Base-by-base conservation (phyloP, 30 jellyfish, hydroid and myxozoan species). In the Chrysaora quinquecirrha region DNA sequence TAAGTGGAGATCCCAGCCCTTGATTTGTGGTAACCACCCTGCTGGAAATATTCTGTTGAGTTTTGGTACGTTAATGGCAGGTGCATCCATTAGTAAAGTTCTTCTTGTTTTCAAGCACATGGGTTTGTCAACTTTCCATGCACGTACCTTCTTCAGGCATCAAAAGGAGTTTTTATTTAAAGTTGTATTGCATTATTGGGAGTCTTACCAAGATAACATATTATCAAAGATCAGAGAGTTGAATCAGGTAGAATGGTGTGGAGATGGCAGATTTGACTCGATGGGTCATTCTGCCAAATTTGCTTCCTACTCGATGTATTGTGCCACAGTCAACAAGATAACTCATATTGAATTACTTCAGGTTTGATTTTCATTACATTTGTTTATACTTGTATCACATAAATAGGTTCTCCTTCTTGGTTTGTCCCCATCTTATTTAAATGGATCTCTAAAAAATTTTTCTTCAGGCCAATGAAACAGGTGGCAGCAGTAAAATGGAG, bases 261-360 rank as follows among this genome's bases (percentile, higher is more conserved):
- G 94, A 4, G 94, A 83, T 73, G 87, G 82, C 27, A 18, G 88
- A 14, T 83, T 71, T 48, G 87, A 73, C 76, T 71, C 87, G 3
- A 73, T 82, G 92, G 90, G 90, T 12, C 83, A 80, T 75, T 4
- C 46, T 27, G 83, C 90, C 34, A 80, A 80, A 32, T 80, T 14
- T 30, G 90, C 71, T 24, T 19, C 77, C 24, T 78, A 78, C 47
- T 21, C 76, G 7, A 48, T 64, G 54, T 43, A 64, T 60, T 80
- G 90, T 30, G 9, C 64, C 56, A 9, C 73, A 25, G 31, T 10
- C 64, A 19, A 1, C 16, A 78, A 78, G 27, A 43, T 78, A 18
- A 62, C 38, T 22, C 73, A 78, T 24, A 24, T 78, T 61, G 72
- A 63, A 30, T 34, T 78, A 1, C 60, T 78, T 1, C 89, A 64